phyloP scores from a whole-genome alignment of 2,113 vertebrate species.

The Dicrurus megarhynchus region DNA sequence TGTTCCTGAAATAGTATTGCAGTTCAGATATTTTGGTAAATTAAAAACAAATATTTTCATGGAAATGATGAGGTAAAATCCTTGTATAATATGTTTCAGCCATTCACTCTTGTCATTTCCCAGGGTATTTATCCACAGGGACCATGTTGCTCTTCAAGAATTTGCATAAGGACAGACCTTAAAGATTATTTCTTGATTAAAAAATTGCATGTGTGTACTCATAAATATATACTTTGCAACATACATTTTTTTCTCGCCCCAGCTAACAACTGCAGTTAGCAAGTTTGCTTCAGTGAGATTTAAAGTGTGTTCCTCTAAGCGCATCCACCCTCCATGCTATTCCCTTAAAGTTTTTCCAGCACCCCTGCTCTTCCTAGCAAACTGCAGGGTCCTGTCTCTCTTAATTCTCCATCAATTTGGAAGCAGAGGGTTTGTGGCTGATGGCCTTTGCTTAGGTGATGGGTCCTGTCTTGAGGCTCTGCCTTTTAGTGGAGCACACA shows the following conservation, averaged over 20 bases:
- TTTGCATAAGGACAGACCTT: neutral
- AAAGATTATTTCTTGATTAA: neutral
- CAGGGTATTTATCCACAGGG: neutral
- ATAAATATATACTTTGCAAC: neutral
- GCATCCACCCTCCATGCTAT: neutral
- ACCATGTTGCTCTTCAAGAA: neutral
- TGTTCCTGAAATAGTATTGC: neutral
- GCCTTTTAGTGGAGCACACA: neutral
- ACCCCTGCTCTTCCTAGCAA: neutral
- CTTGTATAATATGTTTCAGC: neutral
- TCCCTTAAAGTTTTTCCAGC: neutral
- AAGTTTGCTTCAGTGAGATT: neutral
- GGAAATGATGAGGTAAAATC: neutral
- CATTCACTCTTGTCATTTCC: neutral
- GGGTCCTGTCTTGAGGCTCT: neutral
- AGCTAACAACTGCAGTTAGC: neutral
- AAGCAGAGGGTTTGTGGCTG: neutral
- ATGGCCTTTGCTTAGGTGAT: neutral
- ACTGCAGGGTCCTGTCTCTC: neutral
- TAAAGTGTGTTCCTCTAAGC: neutral
- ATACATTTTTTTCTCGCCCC: neutral
- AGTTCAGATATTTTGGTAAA: neutral
- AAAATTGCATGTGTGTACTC: neutral
- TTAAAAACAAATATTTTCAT: slow-evolving; percentile 21
- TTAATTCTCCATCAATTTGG: neutral